These are phyloP conservation scores for Teleogryllus occipitalis DNA, from an alignment of 1,140 invertebrate species.

Conservation along the genomic window DNA sequence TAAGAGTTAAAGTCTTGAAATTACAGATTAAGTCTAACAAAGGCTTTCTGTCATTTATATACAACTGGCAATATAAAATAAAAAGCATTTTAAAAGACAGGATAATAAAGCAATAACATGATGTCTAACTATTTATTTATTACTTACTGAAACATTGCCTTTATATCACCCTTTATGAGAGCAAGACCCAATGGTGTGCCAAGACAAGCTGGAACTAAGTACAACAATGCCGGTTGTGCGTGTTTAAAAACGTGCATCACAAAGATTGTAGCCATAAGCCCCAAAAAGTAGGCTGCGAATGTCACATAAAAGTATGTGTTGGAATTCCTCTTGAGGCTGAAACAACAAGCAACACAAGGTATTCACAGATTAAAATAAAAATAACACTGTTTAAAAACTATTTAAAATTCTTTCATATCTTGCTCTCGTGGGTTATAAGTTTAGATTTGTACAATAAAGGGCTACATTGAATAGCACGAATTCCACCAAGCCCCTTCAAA, in stretches of 20 bases:
- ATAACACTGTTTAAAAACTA: too few relatives aligned
- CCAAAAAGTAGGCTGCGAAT: slow-evolving; percentile 88
- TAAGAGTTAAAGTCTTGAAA: too few relatives aligned
- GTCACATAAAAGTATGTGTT: slow-evolving; percentile 93
- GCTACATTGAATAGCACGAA: too few relatives aligned
- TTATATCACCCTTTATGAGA: slow-evolving; percentile 83
- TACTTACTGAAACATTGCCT: slow-evolving; percentile 81
- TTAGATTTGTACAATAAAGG: too few relatives aligned
- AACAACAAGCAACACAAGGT: slow-evolving; percentile 27
- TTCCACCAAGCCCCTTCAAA: too few relatives aligned
- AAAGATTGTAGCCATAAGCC: slow-evolving; percentile 86
- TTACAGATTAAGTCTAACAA: slow-evolving; percentile 15
- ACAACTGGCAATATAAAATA: not conserved
- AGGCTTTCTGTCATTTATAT: slow-evolving; percentile 11
- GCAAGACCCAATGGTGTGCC: slow-evolving; percentile 80
- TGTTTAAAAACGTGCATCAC: slow-evolving; percentile 99
- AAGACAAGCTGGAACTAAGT: slow-evolving; percentile 93
- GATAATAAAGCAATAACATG: not conserved
- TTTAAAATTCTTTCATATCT: too few relatives aligned
- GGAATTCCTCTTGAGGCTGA: slow-evolving; percentile 74
- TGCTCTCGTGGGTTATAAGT: too few relatives aligned
- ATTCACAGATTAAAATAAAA: not conserved
- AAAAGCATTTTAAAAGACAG: not conserved
- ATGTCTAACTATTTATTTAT: not conserved
- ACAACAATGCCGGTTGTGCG: slow-evolving; percentile 96